Base-by-base conservation (phyloP, 2,113 vertebrate species). In the Stigmatopora nigra region DNA sequence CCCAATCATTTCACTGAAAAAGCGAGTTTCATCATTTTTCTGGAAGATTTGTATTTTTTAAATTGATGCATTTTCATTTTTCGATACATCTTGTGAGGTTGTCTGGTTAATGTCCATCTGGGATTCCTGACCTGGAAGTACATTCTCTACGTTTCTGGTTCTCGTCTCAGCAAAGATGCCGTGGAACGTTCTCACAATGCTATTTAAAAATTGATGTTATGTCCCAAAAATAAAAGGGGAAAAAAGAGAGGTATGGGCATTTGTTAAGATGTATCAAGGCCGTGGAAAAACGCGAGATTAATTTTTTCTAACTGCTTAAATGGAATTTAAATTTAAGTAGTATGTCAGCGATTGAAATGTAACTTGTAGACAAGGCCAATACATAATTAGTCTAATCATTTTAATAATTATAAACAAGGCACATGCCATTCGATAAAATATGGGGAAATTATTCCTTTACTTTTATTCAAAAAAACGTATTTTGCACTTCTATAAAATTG, bases 81-180 rank as follows among this genome's bases (percentile, higher is more conserved):
- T 19, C 49, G 15, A 7, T 35, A 35, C 36, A 13, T 61, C 68
- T 12, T 71, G 57, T 48, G 70, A 64, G 73, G 79, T 45, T 78
- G 14, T 83, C 87, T 88, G 85, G 83, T 84, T 88, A 83, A 79
- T 87, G 87, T 87, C 86, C 82, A 71, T 77, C 83, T 74, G 59
- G 78, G 71, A 80, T 75, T 82, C 77, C 78, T 79, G 78, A 78
- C 78, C 82, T n/a, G 84, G 77, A 85, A 71, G 72, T 65, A 68
- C 76, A 81, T 82, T 83, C 68, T 83, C 76, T 55, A 73, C 68
- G 83, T 70, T 87, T 88, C 84, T 88, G 87, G 66, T 81, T 86
- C 72, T 80, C 61, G 85, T 88, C 87, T 87, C 72, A 69, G 58
- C 47, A 62, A 68, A 74, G 71, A 75, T 67, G 53, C 52, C 59